Evolutionary conservation across 2,888 invertebrate genomes (phyloP).

Genomic region (Barypeithes pellucidus): DNA sequence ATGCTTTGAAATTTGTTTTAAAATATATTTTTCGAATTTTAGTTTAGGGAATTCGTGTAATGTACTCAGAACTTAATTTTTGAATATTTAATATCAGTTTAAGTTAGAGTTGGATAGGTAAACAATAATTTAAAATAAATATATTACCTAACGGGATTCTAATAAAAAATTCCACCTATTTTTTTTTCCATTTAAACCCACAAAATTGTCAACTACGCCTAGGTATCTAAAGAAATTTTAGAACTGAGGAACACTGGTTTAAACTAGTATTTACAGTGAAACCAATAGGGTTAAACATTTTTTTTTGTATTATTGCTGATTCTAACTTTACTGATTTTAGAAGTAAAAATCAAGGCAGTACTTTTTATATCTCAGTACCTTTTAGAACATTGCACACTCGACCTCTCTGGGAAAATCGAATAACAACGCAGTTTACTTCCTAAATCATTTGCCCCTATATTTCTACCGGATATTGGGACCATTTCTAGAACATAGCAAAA

Average conservation of each 20-base stretch:
- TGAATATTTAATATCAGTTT: conserved; percentile 4
- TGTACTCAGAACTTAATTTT: not conserved
- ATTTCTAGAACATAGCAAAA: not conserved
- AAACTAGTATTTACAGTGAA: too few relatives aligned
- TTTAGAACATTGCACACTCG: conserved; percentile 42
- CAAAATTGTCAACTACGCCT: too few relatives aligned
- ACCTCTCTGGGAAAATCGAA: conserved; percentile 30
- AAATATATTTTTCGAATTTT: conserved; percentile 8
- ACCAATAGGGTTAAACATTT: not conserved
- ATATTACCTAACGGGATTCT: too few relatives aligned
- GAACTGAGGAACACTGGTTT: too few relatives aligned
- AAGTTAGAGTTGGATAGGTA: conserved; percentile 1
- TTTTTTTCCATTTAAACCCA: too few relatives aligned
- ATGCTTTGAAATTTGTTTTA: not conserved
- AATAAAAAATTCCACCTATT: too few relatives aligned
- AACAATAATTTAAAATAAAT: too few relatives aligned
- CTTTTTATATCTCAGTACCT: conserved; percentile 45
- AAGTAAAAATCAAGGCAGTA: not conserved
- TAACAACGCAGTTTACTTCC: not conserved
- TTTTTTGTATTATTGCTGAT: not conserved
- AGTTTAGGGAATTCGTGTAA: conserved; percentile 12
- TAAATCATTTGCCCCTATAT: not conserved
- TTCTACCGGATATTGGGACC: not conserved
- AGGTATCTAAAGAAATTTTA: too few relatives aligned
- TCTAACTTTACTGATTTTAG: conserved; percentile 15